phyloP scores from a whole-genome alignment of 1,140 invertebrate genomes.

The Vollenhovia emeryi region DNA sequence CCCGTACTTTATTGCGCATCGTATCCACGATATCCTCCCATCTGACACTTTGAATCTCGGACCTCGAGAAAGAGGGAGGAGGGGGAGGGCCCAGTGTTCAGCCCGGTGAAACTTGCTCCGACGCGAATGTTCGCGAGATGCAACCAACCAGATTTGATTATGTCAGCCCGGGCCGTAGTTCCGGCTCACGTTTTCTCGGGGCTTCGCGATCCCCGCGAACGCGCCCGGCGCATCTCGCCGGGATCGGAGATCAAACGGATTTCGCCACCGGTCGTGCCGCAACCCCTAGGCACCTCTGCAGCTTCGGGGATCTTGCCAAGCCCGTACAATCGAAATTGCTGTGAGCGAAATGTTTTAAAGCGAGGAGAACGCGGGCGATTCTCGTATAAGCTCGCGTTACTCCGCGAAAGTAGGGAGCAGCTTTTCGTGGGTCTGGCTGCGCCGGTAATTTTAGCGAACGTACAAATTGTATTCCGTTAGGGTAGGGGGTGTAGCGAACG shows the following conservation, averaged over 20 bases:
- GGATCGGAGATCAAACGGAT: slow-evolving; percentile 44
- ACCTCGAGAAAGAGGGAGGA: not conserved
- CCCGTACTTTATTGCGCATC: slow-evolving; percentile 38
- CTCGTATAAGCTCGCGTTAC: not conserved
- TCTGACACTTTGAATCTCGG: slow-evolving; percentile 45
- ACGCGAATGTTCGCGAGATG: not conserved
- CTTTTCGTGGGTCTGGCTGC: not conserved
- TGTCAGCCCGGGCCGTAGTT: slow-evolving; percentile 2
- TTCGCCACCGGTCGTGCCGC: not conserved
- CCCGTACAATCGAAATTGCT: not conserved
- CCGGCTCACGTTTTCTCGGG: slow-evolving; percentile 31
- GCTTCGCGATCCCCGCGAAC: slow-evolving; percentile 24
- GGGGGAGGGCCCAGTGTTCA: not conserved
- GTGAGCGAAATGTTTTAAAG: slow-evolving; percentile 20
- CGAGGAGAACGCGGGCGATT: not conserved
- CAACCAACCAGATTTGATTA: slow-evolving; percentile 51
- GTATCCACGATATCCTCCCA: slow-evolving; percentile 43
- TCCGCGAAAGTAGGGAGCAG: not conserved
- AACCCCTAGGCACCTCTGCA: not conserved
- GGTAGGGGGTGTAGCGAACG: not conserved
- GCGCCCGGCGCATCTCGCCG: slow-evolving; percentile 11
- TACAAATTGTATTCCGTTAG: slow-evolving; percentile 34
- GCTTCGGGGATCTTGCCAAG: not conserved
- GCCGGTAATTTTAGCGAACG: slow-evolving; percentile 17
- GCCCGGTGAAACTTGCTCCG: slow-evolving; percentile 28